These are phyloP conservation scores for Lucilia cuprina DNA, from an alignment of 1,140 invertebrate species.

Conservation along the genomic window DNA sequence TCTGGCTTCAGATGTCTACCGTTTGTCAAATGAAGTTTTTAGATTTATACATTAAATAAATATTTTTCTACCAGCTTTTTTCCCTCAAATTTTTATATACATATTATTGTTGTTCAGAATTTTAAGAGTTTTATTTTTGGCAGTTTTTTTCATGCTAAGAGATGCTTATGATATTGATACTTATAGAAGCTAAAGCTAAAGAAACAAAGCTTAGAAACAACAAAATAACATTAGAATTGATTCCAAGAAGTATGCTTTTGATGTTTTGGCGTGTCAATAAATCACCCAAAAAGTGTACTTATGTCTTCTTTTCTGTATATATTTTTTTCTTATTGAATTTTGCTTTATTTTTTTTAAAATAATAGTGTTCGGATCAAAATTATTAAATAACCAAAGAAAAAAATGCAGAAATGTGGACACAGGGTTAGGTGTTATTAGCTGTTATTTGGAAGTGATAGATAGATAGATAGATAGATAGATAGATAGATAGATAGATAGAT, in stretches of 20 bases:
- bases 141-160: neutral
- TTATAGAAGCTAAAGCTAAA: neutral
- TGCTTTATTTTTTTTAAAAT: neutral
- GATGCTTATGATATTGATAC: neutral
- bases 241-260: constrained; percentile 15
- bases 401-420: too few species aligned
- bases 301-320: neutral
- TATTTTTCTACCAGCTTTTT: neutral
- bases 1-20: neutral
- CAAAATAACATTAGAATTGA: neutral
- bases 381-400: neutral
- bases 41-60: neutral
- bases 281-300: neutral
- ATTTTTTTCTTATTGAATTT: neutral
- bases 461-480: too few species aligned
- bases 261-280: constrained; percentile 26
- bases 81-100: neutral
- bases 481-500: too few species aligned
- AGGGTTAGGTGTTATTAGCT: too few species aligned
- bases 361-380: neutral
- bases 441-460: too few species aligned
- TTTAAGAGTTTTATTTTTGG: neutral
- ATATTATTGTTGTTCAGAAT: neutral
- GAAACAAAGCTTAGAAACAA: neutral
- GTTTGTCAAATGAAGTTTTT: neutral